Evolutionary conservation across 2,113 vertebrate genomes (phyloP).

Genomic region (Tachycineta bicolor): DNA sequence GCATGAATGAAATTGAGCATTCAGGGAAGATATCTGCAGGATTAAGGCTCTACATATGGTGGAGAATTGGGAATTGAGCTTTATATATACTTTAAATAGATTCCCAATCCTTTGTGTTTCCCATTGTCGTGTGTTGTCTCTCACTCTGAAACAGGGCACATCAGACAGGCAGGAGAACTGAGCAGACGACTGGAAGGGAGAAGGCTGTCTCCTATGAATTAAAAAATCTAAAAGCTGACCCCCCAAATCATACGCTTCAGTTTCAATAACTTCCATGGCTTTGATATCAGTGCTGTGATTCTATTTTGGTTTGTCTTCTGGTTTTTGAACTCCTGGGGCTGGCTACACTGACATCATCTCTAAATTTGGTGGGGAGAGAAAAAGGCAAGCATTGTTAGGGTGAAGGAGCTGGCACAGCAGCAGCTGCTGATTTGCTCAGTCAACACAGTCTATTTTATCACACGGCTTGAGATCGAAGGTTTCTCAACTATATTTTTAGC

Average conservation of each 20-base stretch:
- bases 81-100: slow-evolving; percentile 45
- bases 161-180: slow-evolving; percentile 7
- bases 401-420: slow-evolving; percentile 12
- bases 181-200: slow-evolving; percentile 27
- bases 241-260: slow-evolving; percentile 25
- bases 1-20: background rate
- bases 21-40: background rate
- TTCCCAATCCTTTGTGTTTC: slow-evolving; percentile 20
- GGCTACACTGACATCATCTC: slow-evolving; percentile 59
- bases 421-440: slow-evolving; percentile 27
- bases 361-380: slow-evolving; percentile 54
- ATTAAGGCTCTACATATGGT: background rate
- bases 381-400: background rate
- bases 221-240: slow-evolving; percentile 55
- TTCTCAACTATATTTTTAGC: slow-evolving; percentile 63
- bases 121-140: slow-evolving; percentile 37
- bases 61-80: slow-evolving; percentile 26
- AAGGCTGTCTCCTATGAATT: slow-evolving; percentile 51
- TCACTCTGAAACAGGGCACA: slow-evolving; percentile 35
- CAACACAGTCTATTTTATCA: slow-evolving; percentile 40
- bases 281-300: slow-evolving; percentile 54
- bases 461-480: slow-evolving; percentile 23
- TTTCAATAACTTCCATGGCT: slow-evolving; percentile 55
- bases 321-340: slow-evolving; percentile 55
- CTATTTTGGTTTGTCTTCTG: slow-evolving; percentile 60